phyloP scores from a whole-genome alignment of 2,113 vertebrate genomes.

The Trogon surrucura region DNA sequence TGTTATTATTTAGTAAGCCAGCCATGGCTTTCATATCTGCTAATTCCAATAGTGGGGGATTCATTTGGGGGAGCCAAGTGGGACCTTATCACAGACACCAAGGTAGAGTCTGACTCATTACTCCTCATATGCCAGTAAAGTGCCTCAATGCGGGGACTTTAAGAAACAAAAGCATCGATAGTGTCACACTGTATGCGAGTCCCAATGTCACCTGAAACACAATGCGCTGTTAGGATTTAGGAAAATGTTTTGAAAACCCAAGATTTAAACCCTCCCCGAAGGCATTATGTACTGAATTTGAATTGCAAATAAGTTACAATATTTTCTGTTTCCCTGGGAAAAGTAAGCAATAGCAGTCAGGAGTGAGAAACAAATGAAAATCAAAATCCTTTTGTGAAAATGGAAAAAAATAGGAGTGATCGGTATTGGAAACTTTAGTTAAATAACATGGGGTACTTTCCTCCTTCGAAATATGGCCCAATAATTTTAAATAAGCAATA shows the following conservation, averaged over 20 bases:
- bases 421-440: not conserved
- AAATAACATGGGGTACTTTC: not conserved
- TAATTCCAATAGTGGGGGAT: not conserved
- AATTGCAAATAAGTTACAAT: conserved; percentile 25
- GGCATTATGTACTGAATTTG: not conserved
- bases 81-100: not conserved
- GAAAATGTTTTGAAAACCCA: conserved; percentile 33
- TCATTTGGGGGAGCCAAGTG: not conserved
- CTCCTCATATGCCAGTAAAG: not conserved
- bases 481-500: conserved; percentile 52
- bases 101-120: not conserved
- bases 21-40: not conserved
- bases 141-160: not conserved
- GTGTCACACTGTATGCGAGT: not conserved
- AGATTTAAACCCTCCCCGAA: conserved; percentile 11
- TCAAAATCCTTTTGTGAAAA: not conserved
- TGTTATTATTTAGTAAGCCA: not conserved
- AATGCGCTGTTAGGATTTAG: not conserved
- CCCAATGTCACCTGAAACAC: conserved; percentile 14
- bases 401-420: not conserved
- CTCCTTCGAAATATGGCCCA: not conserved
- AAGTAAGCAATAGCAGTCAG: conserved; percentile 19
- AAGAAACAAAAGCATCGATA: not conserved
- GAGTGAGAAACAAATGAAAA: conserved; percentile 10
- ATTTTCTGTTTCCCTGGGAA: conserved; percentile 2